A percentile compares a stretch with the other conserved stretches of the same genome.
Evolutionary conservation across 1,140 invertebrate genomes (phyloP).

Genomic region (Cherax quadricarinatus): DNA sequence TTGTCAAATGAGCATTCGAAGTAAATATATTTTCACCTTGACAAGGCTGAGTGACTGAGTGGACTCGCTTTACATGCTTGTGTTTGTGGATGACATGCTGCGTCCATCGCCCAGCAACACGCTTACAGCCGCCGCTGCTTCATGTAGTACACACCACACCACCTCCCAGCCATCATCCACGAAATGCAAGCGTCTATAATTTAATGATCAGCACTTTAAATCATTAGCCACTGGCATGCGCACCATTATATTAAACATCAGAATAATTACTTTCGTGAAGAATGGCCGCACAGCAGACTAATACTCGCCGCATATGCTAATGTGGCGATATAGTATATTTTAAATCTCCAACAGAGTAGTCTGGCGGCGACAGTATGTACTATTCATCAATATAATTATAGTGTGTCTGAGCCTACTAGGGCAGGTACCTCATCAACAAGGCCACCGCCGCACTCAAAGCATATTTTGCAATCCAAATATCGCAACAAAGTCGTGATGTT

Average conservation of each 20-base stretch:
- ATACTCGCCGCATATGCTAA: too few species aligned
- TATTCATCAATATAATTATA: not conserved
- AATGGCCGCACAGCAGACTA: not conserved
- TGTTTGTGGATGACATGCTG: too few species aligned
- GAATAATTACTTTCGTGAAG: not conserved
- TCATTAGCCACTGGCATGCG: not conserved
- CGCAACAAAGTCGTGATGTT: too few species aligned
- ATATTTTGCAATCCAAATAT: too few species aligned
- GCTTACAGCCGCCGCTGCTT: not conserved
- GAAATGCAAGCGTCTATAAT: not conserved
- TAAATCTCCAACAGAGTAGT: too few species aligned
- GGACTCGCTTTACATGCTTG: too few species aligned
- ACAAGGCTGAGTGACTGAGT: too few species aligned
- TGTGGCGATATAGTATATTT: too few species aligned
- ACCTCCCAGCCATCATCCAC: not conserved
- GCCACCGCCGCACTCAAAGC: too few species aligned
- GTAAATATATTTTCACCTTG: too few species aligned
- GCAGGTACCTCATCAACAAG: not conserved
- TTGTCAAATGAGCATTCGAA: too few species aligned
- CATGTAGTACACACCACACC: not conserved
- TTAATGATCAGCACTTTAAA: not conserved
- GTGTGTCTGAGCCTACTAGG: not conserved
- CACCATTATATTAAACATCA: not conserved
- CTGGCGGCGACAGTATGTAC: not conserved
- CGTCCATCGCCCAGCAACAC: not conserved